Evolutionary conservation across 2,113 vertebrate species (phyloP).

Genomic region (Channa maculata): DNA sequence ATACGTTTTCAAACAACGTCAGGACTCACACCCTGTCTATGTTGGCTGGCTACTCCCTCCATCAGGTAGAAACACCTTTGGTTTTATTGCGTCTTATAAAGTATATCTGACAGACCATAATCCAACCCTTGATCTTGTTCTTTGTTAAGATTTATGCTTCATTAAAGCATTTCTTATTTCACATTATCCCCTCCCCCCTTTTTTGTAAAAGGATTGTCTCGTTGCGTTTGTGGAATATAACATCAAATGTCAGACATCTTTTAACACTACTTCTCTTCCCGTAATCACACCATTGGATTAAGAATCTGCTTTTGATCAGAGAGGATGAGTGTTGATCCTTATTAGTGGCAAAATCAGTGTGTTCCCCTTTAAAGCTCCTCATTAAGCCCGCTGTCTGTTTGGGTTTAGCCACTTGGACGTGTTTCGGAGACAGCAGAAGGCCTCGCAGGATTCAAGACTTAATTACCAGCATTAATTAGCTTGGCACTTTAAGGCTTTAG

Average conservation of each 20-base stretch:
- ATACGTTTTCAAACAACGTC: too few relatives aligned
- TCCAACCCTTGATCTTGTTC: background rate
- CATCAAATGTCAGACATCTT: slow-evolving; percentile 12
- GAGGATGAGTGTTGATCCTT: slow-evolving; percentile 56
- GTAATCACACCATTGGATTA: slow-evolving; percentile 54
- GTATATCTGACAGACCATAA: too few relatives aligned
- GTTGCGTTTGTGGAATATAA: slow-evolving; percentile 34
- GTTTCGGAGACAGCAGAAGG: slow-evolving; percentile 39
- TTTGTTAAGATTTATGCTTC: slow-evolving; percentile 15
- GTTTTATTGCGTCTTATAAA: too few relatives aligned
- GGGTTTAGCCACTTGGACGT: slow-evolving; percentile 50
- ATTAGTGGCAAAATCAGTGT: slow-evolving; percentile 46
- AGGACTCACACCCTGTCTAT: too few relatives aligned
- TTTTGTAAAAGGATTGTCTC: slow-evolving; percentile 10
- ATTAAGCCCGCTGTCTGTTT: slow-evolving; percentile 65
- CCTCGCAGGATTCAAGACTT: slow-evolving; percentile 69
- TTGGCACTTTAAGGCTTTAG: slow-evolving; percentile 72
- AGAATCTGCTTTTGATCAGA: slow-evolving; percentile 60
- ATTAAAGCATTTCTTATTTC: slow-evolving; percentile 55
- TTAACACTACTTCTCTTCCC: slow-evolving; percentile 7
- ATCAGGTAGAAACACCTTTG: too few relatives aligned
- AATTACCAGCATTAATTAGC: slow-evolving; percentile 80
- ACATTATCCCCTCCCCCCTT: background rate
- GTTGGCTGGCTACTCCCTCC: too few relatives aligned
- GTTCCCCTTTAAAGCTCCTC: slow-evolving; percentile 49